Evolutionary conservation across 2,113 vertebrate species (phyloP).

Genomic region (Protomyctophum bolini): DNA sequence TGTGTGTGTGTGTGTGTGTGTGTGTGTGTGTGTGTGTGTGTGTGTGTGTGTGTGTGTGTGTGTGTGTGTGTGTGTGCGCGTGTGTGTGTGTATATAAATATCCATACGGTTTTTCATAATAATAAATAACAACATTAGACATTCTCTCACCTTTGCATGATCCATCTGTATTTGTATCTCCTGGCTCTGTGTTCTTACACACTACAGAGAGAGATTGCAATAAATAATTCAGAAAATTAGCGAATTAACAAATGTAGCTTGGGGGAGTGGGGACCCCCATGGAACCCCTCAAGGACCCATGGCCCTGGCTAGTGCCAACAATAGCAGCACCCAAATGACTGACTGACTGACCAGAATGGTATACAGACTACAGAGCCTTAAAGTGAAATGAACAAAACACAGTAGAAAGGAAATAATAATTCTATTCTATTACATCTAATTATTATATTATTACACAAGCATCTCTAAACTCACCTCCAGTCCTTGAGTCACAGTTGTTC

Average conservation of each 20-base stretch:
- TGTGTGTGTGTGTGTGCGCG: too few species aligned
- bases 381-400: neutral
- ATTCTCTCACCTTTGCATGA: conserved; percentile 84
- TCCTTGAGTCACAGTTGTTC: conserved; percentile 85
- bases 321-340: too few species aligned
- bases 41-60: too few species aligned
- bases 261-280: too few species aligned
- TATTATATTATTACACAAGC: neutral
- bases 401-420: neutral
- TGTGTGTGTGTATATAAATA: too few species aligned
- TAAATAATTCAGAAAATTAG: neutral
- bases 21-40: too few species aligned
- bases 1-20: too few species aligned
- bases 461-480: conserved; percentile 83
- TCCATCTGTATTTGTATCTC: conserved; percentile 82
- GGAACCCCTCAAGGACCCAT: too few species aligned
- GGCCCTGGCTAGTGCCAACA: too few species aligned
- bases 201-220: conserved; percentile 72
- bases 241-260: too few species aligned
- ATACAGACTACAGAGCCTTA: neutral
- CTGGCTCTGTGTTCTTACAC: conserved; percentile 86
- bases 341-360: too few species aligned
- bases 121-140: neutral
- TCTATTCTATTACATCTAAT: neutral
- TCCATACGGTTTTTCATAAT: too few species aligned